A percentile compares a stretch with the other conserved stretches of the same genome.
Evolutionary conservation across 1,140 invertebrate genomes (phyloP).

Genomic region (Drosophila sucinea): DNA sequence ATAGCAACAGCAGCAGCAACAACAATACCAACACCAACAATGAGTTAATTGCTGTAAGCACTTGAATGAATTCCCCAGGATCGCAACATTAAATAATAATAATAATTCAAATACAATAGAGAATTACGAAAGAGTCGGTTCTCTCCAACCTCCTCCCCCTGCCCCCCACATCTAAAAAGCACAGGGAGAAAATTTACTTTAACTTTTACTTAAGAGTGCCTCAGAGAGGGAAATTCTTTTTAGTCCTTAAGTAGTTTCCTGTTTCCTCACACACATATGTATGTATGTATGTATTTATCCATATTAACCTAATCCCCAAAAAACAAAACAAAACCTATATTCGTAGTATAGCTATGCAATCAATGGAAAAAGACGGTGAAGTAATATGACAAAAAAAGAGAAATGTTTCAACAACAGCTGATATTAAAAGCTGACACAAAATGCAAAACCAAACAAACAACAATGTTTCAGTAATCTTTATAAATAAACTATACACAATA

Average conservation of each 20-base stretch:
- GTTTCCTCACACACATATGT: background rate
- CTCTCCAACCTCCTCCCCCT: background rate
- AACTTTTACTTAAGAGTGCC: constrained; percentile 78
- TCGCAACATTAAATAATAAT: background rate
- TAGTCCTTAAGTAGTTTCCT: constrained; percentile 66
- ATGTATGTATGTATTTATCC: too few species aligned
- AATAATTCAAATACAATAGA: constrained; percentile 22
- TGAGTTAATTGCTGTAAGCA: constrained; percentile 55
- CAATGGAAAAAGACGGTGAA: constrained; percentile 81
- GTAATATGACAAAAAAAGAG: constrained; percentile 39
- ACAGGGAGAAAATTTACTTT: constrained; percentile 58
- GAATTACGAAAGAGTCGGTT: background rate
- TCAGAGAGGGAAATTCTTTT: constrained; percentile 67
- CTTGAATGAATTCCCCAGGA: constrained; percentile 29
- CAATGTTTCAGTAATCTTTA: constrained; percentile 38
- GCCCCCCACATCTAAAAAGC: background rate
- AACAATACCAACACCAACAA: constrained; percentile 19
- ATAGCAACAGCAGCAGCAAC: constrained; percentile 39
- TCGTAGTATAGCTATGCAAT: constrained; percentile 72
- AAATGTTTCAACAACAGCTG: constrained; percentile 49
- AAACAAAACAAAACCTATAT: constrained; percentile 37
- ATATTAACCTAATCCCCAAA: constrained; percentile 23
- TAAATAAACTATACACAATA: constrained; percentile 33
- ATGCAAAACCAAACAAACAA: constrained; percentile 17
- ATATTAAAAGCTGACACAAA: constrained; percentile 16